Base-by-base conservation (phyloP, 2,888 invertebrate genomes). In the Chaitophorus viminalis region DNA sequence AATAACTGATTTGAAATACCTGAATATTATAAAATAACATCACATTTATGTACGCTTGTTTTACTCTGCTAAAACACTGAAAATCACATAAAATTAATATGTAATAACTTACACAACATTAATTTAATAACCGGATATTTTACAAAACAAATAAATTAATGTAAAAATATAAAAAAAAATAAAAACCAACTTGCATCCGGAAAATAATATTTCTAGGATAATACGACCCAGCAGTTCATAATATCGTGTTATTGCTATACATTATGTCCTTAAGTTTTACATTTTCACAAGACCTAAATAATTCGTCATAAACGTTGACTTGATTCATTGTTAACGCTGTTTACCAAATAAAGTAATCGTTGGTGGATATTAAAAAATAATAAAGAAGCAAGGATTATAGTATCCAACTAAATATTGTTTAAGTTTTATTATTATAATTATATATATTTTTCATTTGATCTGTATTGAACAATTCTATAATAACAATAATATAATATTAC, bases 41-140 rank as follows among this genome's bases (percentile, higher is more conserved):
- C 11, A 46, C 5, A 4, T 9, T 9, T 46, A 46, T 46, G 46
- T 46, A 14, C 14, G 14, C 46, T 46, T 60, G 25, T 60, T 60
- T 60, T 3, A 14, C 60, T 3, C 60, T 60, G n/a, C n/a, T n/a
- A n/a, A n/a, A n/a, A n/a, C n/a, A n/a, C 8, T 18, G 18, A 25
- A 60, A 60, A 60, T 25, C 60, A 25, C 21, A 9, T 25, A 60
- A 21, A 18, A 60, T 21, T 60, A 21, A 60, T 39, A 9, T 68
- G 39, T 4, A 68, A 81, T 81, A 68, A 68, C 39, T 68, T 46
- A 46, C 46, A 6, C 25, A 11, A 46, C 68, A 46, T 82, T 31
- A 82, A 82, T 70, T 82, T 70, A 46, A 70, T 25, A 14, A 29
- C 81, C 65, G 39, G 39, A 39, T 21, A 11, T 82, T 31, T 31